phyloP scores from a whole-genome alignment of 2,113 vertebrate genomes.

The Ceyx melanurus region DNA sequence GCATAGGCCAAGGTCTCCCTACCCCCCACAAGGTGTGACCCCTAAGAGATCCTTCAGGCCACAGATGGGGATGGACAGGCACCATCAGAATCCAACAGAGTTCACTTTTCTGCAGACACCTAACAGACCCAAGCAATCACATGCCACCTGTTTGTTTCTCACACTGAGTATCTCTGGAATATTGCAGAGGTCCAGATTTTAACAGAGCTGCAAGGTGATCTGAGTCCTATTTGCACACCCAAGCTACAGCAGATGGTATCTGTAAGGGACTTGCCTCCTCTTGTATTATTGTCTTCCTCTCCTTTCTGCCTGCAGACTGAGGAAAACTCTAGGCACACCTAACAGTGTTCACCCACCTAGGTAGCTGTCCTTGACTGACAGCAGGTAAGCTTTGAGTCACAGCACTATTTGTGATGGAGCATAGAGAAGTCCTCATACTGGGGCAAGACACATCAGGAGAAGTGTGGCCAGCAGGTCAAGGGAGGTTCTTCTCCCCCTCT shows the following conservation, averaged over 20 bases:
- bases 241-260: not conserved
- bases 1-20: too few relatives aligned
- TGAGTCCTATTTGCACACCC: not conserved
- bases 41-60: too few relatives aligned
- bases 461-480: too few relatives aligned
- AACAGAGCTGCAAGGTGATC: not conserved
- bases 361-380: not conserved
- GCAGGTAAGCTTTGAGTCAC: not conserved
- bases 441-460: not conserved
- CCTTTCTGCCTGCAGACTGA: not conserved
- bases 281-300: not conserved
- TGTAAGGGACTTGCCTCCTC: not conserved
- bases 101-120: not conserved
- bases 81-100: not conserved
- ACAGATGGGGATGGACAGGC: fast-evolving
- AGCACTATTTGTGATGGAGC: too few relatives aligned
- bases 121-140: fast-evolving
- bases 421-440: fast-evolving
- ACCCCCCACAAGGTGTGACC: fast-evolving
- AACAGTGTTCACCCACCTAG: not conserved
- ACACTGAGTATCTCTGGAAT: fast-evolving
- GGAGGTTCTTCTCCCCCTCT: too few relatives aligned
- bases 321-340: not conserved
- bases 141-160: not conserved
- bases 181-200: not conserved